Base-by-base conservation (phyloP, 2,888 invertebrate species). In the Hermaeophaga mercurialis region DNA sequence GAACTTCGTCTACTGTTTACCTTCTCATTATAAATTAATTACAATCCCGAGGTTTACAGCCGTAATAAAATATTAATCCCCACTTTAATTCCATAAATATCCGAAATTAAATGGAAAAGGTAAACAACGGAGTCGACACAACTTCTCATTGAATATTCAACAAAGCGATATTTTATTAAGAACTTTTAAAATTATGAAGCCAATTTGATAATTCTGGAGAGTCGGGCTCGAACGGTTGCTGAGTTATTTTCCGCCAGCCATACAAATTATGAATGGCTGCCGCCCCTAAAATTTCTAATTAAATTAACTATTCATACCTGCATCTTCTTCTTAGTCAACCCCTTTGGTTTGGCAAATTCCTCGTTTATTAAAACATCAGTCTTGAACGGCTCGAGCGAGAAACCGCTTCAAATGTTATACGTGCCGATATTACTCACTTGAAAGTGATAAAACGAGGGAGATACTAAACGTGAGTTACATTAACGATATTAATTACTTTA, bases 291-390 rank as follows among this genome's bases (percentile, higher is more conserved):
- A 54, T 54, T 38, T 28, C 36, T 49, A 45, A 56, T 56, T 59
- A 49, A 59, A 59, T 59, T 59, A 59, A 56, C 53, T 49, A 56
- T 59, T 59, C 59, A 59, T 56, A 56, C 53, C 38, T 48, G 33
- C 46, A 33, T 54, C 54, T 54, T 56, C 36, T 14, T 33, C 45
- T 31, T 48, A 46, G 50, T 47, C 39, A 56, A 52, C 41, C 47
- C 58, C 24, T 58, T 58, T 39, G 41, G 52, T 52, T 55, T 56
- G 33, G 19, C 45, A 33, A 36, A 53, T 52, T 52, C 43, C 47
- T 43, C 17, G 47, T 22, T 56, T 52, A 59, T 52, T 59, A 46
- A 54, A 49, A 26, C 46, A 50, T 58, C 50, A 57, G 38, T 39
- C 34, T 49, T 17, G 15, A 41, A 45, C 26, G 19, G 11, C 19